Percentiles rank a stretch among this genome's conserved stretches.
Evolutionary conservation across 1,140 invertebrate genomes (phyloP).

Genomic region (Tetranychus urticae): DNA sequence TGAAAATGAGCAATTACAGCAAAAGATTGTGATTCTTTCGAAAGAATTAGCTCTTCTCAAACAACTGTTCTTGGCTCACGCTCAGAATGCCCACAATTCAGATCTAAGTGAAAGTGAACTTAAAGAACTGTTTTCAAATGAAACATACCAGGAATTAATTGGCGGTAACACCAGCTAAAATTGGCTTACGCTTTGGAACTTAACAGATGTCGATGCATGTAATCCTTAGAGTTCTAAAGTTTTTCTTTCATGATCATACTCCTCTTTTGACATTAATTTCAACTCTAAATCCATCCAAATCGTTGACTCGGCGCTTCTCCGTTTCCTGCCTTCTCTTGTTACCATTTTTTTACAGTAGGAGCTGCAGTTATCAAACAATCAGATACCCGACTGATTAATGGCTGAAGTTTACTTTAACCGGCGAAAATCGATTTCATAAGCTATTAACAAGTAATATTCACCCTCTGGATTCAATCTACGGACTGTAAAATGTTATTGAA

Average conservation of each 20-base stretch:
- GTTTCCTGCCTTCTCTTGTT: neutral
- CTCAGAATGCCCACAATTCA: too few species aligned
- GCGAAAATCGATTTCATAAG: too few species aligned
- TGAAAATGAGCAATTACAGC: constrained; percentile 76
- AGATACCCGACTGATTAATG: neutral
- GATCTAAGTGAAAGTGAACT: neutral
- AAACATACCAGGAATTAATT: neutral
- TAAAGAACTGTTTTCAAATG: neutral
- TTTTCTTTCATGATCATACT: neutral
- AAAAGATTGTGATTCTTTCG: constrained; percentile 69
- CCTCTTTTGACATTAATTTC: neutral
- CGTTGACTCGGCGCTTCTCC: neutral
- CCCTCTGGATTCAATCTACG: too few species aligned
- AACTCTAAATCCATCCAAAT: neutral
- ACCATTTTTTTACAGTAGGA: neutral
- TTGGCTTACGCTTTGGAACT: neutral
- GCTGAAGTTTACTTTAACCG: neutral
- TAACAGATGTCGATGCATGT: neutral
- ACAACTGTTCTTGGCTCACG: constrained; percentile 30
- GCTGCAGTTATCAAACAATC: neutral
- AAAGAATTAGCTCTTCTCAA: constrained; percentile 73
- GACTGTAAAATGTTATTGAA: too few species aligned
- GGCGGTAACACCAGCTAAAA: neutral
- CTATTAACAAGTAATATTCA: too few species aligned
- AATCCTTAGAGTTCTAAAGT: neutral